These are phyloP conservation scores for Zoanthus solanderi DNA, from an alignment of 92 coral and sea anemone genomes.

Conservation along the genomic window DNA sequence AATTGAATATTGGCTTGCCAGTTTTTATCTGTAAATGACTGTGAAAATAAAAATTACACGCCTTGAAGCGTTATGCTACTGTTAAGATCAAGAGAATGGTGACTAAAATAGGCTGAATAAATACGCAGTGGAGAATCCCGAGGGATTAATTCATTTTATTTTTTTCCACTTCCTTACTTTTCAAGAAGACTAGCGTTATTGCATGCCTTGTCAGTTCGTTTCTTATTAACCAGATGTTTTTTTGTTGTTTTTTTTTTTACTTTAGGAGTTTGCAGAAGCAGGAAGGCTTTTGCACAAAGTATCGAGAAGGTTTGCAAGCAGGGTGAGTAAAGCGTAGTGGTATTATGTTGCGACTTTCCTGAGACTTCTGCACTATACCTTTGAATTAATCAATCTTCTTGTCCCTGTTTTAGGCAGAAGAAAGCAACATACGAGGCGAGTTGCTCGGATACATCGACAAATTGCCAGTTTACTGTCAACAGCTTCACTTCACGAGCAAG, in stretches of 20 bases:
- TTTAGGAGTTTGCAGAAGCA: slow-evolving; percentile 86
- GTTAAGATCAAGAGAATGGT: no score
- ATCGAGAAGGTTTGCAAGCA: slow-evolving; percentile 75
- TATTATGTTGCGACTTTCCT: background rate
- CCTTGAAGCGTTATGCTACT: no score
- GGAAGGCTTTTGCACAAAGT: slow-evolving; percentile 86
- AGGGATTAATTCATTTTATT: background rate
- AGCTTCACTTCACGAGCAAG: slow-evolving; percentile 84
- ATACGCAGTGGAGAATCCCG: no score
- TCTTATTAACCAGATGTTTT: background rate
- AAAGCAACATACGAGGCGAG: slow-evolving; percentile 73
- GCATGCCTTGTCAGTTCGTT: background rate
- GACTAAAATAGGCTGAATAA: no score
- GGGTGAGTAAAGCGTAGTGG: slow-evolving; percentile 55
- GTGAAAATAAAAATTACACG: no score
- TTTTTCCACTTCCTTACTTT: background rate
- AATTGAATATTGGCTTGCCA: no score
- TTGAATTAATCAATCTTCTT: background rate
- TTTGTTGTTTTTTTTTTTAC: background rate
- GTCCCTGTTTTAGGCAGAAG: slow-evolving; percentile 67
- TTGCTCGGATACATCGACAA: slow-evolving; percentile 77
- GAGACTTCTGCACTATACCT: background rate
- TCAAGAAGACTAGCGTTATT: background rate
- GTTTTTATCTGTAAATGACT: no score
- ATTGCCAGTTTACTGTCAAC: slow-evolving; percentile 93